These are phyloP conservation scores for Coregonus clupeaformis DNA, from an alignment of 2,113 vertebrate genomes.

Conservation along the genomic window DNA sequence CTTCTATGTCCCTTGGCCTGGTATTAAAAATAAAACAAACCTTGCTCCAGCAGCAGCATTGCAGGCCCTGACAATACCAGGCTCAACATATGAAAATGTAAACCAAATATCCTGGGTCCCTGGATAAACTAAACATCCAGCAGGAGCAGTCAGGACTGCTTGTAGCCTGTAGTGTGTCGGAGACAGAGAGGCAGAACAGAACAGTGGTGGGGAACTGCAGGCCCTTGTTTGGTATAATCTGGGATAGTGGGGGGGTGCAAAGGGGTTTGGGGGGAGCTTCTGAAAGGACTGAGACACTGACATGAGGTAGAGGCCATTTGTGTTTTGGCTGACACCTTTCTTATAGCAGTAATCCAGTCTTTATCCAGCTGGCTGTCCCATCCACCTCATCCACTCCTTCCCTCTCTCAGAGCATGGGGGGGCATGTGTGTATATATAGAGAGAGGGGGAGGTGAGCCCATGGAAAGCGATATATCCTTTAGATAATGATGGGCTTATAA, in stretches of 20 bases:
- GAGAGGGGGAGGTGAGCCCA: not conserved
- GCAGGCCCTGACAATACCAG: constrained; percentile 51
- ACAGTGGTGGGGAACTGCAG: not conserved
- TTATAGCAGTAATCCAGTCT: constrained; percentile 66
- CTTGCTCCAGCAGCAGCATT: constrained; percentile 30
- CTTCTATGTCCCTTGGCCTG: constrained; percentile 66
- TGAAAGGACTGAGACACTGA: constrained; percentile 56
- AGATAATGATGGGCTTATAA: not conserved
- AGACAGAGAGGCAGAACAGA: not conserved
- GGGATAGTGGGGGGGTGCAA: constrained; percentile 6
- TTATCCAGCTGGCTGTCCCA: constrained; percentile 60
- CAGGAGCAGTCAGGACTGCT: constrained; percentile 31
- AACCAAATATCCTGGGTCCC: constrained; percentile 57
- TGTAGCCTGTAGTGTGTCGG: not conserved
- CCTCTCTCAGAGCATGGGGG: not conserved
- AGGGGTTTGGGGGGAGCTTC: constrained; percentile 6
- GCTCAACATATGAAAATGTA: constrained; percentile 41
- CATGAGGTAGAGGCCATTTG: constrained; percentile 57
- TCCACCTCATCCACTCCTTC: constrained; percentile 47
- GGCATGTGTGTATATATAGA: not conserved
- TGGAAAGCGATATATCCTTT: not conserved
- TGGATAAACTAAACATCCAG: constrained; percentile 61
- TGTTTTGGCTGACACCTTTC: constrained; percentile 68
- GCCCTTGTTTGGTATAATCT: constrained; percentile 18
- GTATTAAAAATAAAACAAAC: constrained; percentile 73